Evolutionary conservation across 2,113 vertebrate species (phyloP), one percentile per base, ranked within the genome.

Genomic region (Cyprinodon brontotheroides): DNA sequence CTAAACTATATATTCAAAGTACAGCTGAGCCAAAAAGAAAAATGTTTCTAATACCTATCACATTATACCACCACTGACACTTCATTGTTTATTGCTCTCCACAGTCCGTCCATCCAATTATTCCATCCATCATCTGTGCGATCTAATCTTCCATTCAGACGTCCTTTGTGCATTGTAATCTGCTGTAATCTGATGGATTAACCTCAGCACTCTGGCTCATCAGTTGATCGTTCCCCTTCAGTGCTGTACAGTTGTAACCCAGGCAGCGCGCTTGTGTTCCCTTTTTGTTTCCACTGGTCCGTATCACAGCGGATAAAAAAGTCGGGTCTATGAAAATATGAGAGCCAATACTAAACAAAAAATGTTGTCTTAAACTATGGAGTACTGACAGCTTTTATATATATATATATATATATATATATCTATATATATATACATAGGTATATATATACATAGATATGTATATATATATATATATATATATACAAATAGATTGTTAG

Each of bases 131-230:
- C 72, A 85, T 88, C 83, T 81, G 77, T 75, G 59, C 50, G 48
- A 66, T 68, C 65, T 87, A 89, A 90, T 87, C 90, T 84, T 71
- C 68, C 76, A 72, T 79, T 79, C 86, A 80, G 61, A 45, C 62
- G 38, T 83, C 85, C 80, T 72, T 38, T 39, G 72, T 70, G 90
- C 77, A 84, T 86, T 87, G 89, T 90, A 90, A 90, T 89, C 89
- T 90, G 84, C 76, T 84, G 82, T 92, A 91, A 91, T 90, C 87
- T 90, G 77, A 82, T 62, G 88, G 92, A 92, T 92, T 92, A 93
- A 91, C 87, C 82, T 86, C 68, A 75, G 81, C 48, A 74, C 71
- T 77, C 70, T 82, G 81, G 85, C 86, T 89, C 87, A 86, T 88
- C 78, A 75, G 77, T 29, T 60, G 57, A 79, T 78, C 71, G 70